Percentiles rank a stretch among this genome's conserved stretches.
Conservation (phyloP, 1,140 invertebrate genomes). For the Sitophilus oryzae region DNA sequence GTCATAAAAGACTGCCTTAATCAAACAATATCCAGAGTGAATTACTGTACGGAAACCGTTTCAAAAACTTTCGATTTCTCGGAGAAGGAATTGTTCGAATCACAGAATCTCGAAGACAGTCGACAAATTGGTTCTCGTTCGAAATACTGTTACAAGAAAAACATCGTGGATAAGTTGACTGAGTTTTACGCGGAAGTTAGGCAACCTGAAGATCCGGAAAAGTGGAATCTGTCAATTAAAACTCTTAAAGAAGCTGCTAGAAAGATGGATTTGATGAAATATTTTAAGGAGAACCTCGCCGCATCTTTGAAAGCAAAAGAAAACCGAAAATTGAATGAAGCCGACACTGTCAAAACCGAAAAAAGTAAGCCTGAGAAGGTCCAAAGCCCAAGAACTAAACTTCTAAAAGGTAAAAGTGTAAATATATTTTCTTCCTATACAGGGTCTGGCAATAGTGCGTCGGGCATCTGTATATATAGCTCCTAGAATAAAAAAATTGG, state of each 20-base stretch:
- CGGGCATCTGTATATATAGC: neutral
- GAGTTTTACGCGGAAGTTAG: constrained; percentile 24
- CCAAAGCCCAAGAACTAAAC: neutral
- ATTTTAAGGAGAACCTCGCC: constrained; percentile 12
- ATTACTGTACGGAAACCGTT: constrained; percentile 10
- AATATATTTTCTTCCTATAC: neutral
- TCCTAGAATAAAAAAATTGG: neutral
- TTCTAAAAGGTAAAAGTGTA: constrained; percentile 2
- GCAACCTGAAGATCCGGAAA: constrained; percentile 3
- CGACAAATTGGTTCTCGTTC: constrained; percentile 1
- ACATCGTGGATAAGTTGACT: constrained; percentile 17
- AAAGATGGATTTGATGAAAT: constrained; percentile 23
- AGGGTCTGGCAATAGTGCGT: neutral
- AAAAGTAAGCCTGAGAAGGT: constrained; percentile 1
- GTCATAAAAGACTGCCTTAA: constrained; percentile 24
- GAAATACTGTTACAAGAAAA: constrained; percentile 25
- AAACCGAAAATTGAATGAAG: constrained; percentile 2
- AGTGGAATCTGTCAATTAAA: constrained; percentile 28
- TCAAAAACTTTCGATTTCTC: constrained; percentile 11
- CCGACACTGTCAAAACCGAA: neutral
- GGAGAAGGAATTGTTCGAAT: constrained; percentile 33
- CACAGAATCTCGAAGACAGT: constrained; percentile 21
- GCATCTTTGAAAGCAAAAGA: constrained; percentile 6
- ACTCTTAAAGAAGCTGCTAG: constrained; percentile 16
- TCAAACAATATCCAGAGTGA: constrained; percentile 15